Conservation (phyloP, 2,113 vertebrate genomes). For the Xyliphius kryptos region DNA sequence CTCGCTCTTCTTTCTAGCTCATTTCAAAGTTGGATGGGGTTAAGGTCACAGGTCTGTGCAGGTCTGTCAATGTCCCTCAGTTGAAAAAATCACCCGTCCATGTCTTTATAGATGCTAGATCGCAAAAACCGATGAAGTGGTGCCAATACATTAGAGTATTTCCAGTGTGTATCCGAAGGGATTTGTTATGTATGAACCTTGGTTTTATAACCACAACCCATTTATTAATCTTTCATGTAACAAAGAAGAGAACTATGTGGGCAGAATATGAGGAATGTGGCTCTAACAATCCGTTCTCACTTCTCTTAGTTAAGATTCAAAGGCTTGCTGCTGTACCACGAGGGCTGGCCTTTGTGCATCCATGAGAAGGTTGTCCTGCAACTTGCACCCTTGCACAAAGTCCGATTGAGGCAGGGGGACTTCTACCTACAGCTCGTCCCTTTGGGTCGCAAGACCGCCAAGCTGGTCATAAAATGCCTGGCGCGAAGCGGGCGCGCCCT, state of each 20-base stretch:
- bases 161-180: too few species aligned
- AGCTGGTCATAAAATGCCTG: slow-evolving; percentile 76
- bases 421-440: slow-evolving; percentile 75
- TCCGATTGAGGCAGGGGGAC: slow-evolving; percentile 69
- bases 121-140: too few species aligned
- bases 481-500: slow-evolving; percentile 64
- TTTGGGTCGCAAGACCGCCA: slow-evolving; percentile 64
- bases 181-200: not conserved
- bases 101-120: too few species aligned
- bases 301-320: slow-evolving; percentile 64
- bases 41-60: too few species aligned
- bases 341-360: slow-evolving; percentile 76
- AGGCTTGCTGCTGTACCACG: slow-evolving; percentile 69
- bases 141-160: too few species aligned
- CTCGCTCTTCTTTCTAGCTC: too few species aligned
- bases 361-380: slow-evolving; percentile 73
- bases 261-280: too few species aligned
- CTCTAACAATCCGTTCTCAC: slow-evolving; percentile 22
- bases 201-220: not conserved
- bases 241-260: too few species aligned
- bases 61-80: too few species aligned
- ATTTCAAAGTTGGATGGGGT: too few species aligned
- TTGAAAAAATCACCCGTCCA: too few species aligned
- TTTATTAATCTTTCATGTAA: not conserved
- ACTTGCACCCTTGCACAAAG: slow-evolving; percentile 69